A percentile compares a stretch with the other conserved stretches of the same genome.
Conservation (phyloP, 1,140 invertebrate genomes). For the Stegodyphus dumicola region DNA sequence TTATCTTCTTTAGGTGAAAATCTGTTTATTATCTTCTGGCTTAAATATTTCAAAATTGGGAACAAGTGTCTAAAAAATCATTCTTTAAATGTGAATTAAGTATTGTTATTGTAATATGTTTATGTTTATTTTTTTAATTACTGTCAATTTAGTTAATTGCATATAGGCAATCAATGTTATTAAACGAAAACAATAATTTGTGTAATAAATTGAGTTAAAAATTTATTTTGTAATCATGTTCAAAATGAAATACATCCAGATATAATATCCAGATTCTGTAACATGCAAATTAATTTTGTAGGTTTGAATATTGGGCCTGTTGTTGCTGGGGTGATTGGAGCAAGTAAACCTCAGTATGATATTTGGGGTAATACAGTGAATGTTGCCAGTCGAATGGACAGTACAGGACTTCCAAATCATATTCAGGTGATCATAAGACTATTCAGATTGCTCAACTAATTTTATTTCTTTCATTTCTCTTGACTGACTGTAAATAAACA, state of each 20-base stretch:
- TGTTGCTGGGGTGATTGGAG: constrained; percentile 93
- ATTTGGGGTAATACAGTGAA: constrained; percentile 98
- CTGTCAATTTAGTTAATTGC: too few relatives aligned
- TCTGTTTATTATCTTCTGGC: too few relatives aligned
- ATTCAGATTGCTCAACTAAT: not conserved
- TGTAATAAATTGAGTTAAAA: not conserved
- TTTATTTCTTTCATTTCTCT: too few relatives aligned
- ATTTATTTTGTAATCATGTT: constrained; percentile 16
- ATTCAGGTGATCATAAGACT: constrained; percentile 74
- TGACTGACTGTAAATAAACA: too few relatives aligned
- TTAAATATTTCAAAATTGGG: too few relatives aligned
- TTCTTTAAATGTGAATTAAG: too few relatives aligned
- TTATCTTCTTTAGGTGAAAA: too few relatives aligned
- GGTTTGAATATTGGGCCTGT: constrained; percentile 92
- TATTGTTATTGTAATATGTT: too few relatives aligned
- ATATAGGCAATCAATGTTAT: too few relatives aligned
- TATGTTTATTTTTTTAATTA: too few relatives aligned
- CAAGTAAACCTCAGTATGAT: constrained; percentile 93
- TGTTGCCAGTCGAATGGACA: constrained; percentile 90
- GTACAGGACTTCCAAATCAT: constrained; percentile 84
- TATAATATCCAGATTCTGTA: not conserved
- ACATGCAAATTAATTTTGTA: constrained; percentile 65
- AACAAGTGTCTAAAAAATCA: too few relatives aligned
- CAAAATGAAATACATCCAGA: too few relatives aligned
- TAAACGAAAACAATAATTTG: not conserved